Conservation (phyloP, 2,888 invertebrate species). For the Tethea ocularis region DNA sequence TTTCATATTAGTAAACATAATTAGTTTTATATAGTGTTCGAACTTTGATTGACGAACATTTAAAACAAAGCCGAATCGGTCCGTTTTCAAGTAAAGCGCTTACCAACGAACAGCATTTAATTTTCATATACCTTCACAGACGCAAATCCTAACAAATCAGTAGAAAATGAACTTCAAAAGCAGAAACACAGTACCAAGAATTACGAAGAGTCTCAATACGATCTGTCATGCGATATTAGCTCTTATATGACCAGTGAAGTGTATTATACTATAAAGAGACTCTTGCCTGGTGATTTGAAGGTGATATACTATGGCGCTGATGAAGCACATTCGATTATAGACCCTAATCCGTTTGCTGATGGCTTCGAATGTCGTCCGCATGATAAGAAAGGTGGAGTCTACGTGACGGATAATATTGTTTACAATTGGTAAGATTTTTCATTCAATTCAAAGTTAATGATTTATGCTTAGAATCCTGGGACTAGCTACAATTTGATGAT, state of each 20-base stretch:
- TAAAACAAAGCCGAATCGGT: too few species aligned
- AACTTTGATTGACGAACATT: too few species aligned
- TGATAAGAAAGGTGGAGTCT: slow-evolving; percentile 91
- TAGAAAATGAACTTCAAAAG: slow-evolving; percentile 66
- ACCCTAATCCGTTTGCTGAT: slow-evolving; percentile 89
- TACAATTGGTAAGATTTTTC: slow-evolving; percentile 87
- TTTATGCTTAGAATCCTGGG: too few species aligned
- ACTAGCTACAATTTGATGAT: too few species aligned
- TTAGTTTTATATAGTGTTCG: too few species aligned
- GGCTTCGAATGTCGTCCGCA: slow-evolving; percentile 85
- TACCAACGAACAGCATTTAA: too few species aligned
- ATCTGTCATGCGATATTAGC: slow-evolving; percentile 87
- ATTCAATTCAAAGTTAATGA: too few species aligned
- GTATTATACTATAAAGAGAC: slow-evolving; percentile 90
- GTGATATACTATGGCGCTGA: slow-evolving; percentile 85
- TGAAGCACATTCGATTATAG: slow-evolving; percentile 69
- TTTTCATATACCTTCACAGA: slow-evolving; percentile 46
- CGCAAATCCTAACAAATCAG: slow-evolving; percentile 69
- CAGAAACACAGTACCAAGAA: slow-evolving; percentile 36
- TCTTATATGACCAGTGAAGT: slow-evolving; percentile 90
- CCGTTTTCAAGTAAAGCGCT: too few species aligned
- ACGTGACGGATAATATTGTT: slow-evolving; percentile 91
- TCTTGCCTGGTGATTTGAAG: slow-evolving; percentile 94
- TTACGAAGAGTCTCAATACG: slow-evolving; percentile 74
- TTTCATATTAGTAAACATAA: too few species aligned